Base-by-base conservation (phyloP, 2,888 invertebrate genomes). In the Catocala nupta region DNA sequence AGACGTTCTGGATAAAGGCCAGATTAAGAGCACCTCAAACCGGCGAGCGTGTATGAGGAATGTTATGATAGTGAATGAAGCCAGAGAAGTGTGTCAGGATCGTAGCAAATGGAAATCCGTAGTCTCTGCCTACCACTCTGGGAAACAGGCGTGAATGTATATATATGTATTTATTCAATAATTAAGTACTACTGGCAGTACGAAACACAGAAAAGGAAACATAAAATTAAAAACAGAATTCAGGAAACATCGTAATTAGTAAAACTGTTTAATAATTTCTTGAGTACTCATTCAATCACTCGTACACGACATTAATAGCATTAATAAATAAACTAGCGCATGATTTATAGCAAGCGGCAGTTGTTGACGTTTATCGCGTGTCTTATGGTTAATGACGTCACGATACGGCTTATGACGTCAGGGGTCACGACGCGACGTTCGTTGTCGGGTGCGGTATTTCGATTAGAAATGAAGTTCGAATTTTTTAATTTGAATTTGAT, bases 291-390 rank as follows among this genome's bases (percentile, higher is more conserved):
- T 39, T 51, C 52, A 57, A 33, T 43, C 16, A 39, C n/a, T 8
- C 39, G n/a, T 12, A 43, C n/a, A 47, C 8, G 36, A 39, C 36
- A 39, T 7, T 33, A 16, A 39, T 16, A 11, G 11, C n/a, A 12
- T 11, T 39, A 34, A 44, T 57, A 54, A 54, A 48, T 36, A 50
- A 60, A 55, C 55, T 50, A 12, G 13, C 10, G 9, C 11, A 44
- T 55, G 58, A 64, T 64, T 64, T 56, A 63, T 59, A 34, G 9
- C 34, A 10, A 47, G 10, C 49, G 54, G 16, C 55, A 52, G 59
- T 59, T 55, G 55, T 63, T 63, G 63, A 63, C 48, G 42, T 59
- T 59, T 63, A 59, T 63, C 45, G 59, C 63, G 16, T 54, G 55
- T 50, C 45, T 44, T 50, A 59, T 39, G 9, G 13, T 5, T 33